Conservation (phyloP, 2,797 vertebrate species). For the Ctenopoma kingsleyae region DNA sequence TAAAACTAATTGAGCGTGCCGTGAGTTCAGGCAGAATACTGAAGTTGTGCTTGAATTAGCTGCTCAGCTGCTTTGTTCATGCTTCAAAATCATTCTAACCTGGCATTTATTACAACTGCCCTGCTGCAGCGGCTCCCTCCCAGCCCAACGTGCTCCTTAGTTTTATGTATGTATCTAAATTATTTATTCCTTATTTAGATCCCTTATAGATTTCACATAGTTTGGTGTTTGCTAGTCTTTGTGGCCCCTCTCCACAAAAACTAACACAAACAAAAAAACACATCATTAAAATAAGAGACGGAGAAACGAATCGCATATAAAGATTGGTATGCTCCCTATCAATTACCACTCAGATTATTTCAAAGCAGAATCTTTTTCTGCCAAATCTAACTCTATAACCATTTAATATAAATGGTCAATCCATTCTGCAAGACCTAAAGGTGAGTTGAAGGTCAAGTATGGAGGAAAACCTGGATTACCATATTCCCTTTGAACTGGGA, state of each 20-base stretch:
- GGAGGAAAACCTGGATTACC: conserved; percentile 24
- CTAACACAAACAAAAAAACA: background rate
- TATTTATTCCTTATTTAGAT: too few relatives aligned
- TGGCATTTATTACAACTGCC: background rate
- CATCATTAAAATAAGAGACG: background rate
- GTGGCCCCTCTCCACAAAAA: background rate
- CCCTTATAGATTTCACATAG: too few relatives aligned
- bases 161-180: background rate
- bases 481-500: conserved; percentile 52
- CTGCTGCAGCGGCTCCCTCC: background rate
- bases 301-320: background rate
- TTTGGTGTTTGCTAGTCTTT: background rate
- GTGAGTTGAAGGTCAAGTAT: conserved; percentile 27
- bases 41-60: conserved; percentile 4
- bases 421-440: conserved; percentile 18
- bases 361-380: background rate
- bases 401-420: conserved; percentile 11
- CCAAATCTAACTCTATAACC: conserved; percentile 7
- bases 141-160: background rate
- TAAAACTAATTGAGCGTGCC: background rate
- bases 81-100: conserved; percentile 2
- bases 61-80: conserved; percentile 20
- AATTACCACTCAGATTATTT: background rate
- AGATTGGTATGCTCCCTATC: background rate
- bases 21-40: background rate